phyloP scores from a whole-genome alignment of 2,797 vertebrate species.

The Channa striata region DNA sequence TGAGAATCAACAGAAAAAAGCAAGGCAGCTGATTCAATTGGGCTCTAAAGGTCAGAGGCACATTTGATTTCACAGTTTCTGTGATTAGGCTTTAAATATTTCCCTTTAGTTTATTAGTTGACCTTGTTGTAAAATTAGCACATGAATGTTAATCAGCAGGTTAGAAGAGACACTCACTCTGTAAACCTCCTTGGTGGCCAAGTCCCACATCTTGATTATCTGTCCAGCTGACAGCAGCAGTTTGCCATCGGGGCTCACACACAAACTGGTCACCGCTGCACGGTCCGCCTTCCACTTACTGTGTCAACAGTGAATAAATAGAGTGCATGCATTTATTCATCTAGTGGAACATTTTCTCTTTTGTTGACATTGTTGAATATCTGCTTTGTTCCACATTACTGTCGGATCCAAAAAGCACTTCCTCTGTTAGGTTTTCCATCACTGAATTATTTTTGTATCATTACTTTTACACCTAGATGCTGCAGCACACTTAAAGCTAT shows the following conservation, averaged over 20 bases:
- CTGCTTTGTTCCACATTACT: background rate
- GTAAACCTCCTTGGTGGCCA: slow-evolving; percentile 97
- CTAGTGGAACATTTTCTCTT: background rate
- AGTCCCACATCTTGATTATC: slow-evolving; percentile 97
- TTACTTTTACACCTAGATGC: no score
- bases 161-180: slow-evolving; percentile 85
- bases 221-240: slow-evolving; percentile 95
- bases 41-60: background rate
- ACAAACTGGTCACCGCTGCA: slow-evolving; percentile 91
- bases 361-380: no score
- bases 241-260: slow-evolving; percentile 96
- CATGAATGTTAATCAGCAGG: background rate
- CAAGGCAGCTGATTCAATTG: background rate
- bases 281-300: slow-evolving; percentile 99
- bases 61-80: background rate
- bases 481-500: no score
- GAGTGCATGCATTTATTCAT: background rate
- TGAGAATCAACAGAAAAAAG: slow-evolving; percentile 59
- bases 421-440: no score
- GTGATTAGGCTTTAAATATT: no score
- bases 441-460: no score
- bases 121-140: background rate
- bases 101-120: background rate
- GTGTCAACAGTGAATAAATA: background rate
- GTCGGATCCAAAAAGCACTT: no score